Percentiles rank a stretch among this genome's conserved stretches.
These are phyloP conservation scores for Cyphomyrmex costatus DNA, from an alignment of 1,140 invertebrate genomes.

Conservation along the genomic window DNA sequence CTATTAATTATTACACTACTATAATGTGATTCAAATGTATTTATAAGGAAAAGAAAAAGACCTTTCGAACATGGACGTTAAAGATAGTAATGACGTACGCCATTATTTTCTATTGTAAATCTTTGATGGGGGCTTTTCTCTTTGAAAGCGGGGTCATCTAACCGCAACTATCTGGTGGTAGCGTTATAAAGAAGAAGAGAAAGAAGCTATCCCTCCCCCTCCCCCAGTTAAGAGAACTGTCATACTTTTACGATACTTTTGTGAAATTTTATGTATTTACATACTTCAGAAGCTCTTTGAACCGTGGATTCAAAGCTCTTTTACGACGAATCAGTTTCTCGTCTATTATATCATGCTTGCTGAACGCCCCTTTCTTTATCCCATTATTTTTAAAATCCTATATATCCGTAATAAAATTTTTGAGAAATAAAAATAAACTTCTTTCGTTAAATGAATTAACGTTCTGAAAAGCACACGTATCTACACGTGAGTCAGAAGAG, in stretches of 20 bases:
- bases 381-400: neutral
- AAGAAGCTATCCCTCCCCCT: too few species aligned
- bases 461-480: neutral
- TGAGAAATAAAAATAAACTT: neutral
- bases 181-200: constrained; percentile 19
- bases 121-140: constrained; percentile 43
- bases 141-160: constrained; percentile 47
- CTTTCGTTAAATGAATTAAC: neutral
- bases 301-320: constrained; percentile 2
- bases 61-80: constrained; percentile 15
- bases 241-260: constrained; percentile 45
- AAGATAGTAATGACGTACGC: constrained; percentile 31
- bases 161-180: constrained; percentile 22
- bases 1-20: neutral
- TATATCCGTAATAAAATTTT: constrained; percentile 5
- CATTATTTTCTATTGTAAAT: constrained; percentile 50
- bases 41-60: neutral
- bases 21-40: neutral
- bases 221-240: constrained; percentile 20
- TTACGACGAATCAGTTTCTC: constrained; percentile 1
- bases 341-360: neutral
- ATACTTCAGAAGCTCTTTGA: constrained; percentile 6
- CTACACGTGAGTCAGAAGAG: constrained; percentile 3
- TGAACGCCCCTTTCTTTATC: neutral
- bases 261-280: constrained; percentile 33